These are phyloP conservation scores for Aethina tumida DNA, from an alignment of 1,140 invertebrate species.

Conservation along the genomic window DNA sequence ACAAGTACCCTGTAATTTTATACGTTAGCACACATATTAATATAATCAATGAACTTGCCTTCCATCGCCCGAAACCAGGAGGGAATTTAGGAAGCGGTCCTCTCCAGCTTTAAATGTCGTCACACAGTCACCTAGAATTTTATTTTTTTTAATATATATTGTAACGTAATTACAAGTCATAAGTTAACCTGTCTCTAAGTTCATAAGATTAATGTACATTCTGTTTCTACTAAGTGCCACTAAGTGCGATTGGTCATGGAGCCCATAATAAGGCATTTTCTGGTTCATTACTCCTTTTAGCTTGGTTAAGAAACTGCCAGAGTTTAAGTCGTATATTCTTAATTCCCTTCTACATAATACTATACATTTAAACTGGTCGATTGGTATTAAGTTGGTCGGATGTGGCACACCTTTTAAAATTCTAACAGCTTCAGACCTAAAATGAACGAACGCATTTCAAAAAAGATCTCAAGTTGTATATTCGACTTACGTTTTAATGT, in stretches of 20 bases:
- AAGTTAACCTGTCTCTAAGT: constrained; percentile 53
- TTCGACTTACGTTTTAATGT: constrained; percentile 48
- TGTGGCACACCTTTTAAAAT: constrained; percentile 58
- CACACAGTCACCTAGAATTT: constrained; percentile 58
- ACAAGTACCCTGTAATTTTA: constrained; percentile 62
- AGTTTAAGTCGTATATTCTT: constrained; percentile 66
- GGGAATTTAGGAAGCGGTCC: constrained; percentile 78
- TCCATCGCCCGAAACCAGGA: constrained; percentile 79
- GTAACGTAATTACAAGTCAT: background rate
- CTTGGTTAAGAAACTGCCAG: constrained; percentile 58
- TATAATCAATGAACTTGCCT: constrained; percentile 39
- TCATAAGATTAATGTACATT: constrained; percentile 87
- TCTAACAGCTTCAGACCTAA: constrained; percentile 49
- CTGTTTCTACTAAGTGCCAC: constrained; percentile 74
- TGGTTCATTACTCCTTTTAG: constrained; percentile 85
- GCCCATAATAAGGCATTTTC: constrained; percentile 81
- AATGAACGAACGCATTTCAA: constrained; percentile 10
- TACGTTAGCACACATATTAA: constrained; percentile 5
- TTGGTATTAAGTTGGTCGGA: constrained; percentile 57
- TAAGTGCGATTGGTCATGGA: constrained; percentile 67
- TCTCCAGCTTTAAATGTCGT: constrained; percentile 83
- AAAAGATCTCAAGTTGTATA: background rate
- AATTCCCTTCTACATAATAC: constrained; percentile 73
- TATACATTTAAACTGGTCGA: constrained; percentile 62
- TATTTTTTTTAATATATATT: background rate